Evolutionary conservation across 2,888 invertebrate species (phyloP), one percentile per base, ranked within the genome.

Genomic region (Harpalus rubripes): DNA sequence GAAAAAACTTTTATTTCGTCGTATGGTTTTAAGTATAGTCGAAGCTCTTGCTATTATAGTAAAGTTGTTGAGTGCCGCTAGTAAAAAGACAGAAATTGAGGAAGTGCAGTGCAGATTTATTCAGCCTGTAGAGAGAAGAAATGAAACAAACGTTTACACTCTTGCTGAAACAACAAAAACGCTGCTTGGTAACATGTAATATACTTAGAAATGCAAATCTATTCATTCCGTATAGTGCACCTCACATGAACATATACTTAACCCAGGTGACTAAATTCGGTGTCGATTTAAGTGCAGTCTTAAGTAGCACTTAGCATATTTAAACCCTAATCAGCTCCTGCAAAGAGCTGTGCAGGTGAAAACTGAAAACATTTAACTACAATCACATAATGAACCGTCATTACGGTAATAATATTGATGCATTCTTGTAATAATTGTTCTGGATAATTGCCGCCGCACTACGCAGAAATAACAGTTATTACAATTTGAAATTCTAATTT

Each of bases 341-440:
- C 74, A 12, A 74, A 78, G 76, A 16, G 10, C 22, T 32, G 18
- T 44, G 68, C 82, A 82, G 82, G 82, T 82, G 82, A 82, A 82
- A 82, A 82, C 59, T 32, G 39, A 59, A 68, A 74, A 74, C 74
- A 82, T 82, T 82, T 82, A 61, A 58, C 82, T 59, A 82, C 82
- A 82, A 82, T 82, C 82, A 82, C 74, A 74, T 82, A 82, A 82
- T 82, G 74, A 82, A 59, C 72, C 72, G 22, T 82, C 82, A 82
- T 82, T 82, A 65, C 39, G 26, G 22, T 65, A 68, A 63, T 56
- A 81, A 81, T 81, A 81, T 63, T 65, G 52, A 81, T 56, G 68
- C 65, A 81, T 81, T 81, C 81, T 81, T 81, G 65, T 56, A 56
- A 81, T 81, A 81, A 81, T 81, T 81, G 81, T 68, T 56, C 44